A percentile compares a stretch with the other conserved stretches of the same genome.
Evolutionary conservation across 2,113 vertebrate genomes (phyloP).

Genomic region (Corvus hawaiiensis): DNA sequence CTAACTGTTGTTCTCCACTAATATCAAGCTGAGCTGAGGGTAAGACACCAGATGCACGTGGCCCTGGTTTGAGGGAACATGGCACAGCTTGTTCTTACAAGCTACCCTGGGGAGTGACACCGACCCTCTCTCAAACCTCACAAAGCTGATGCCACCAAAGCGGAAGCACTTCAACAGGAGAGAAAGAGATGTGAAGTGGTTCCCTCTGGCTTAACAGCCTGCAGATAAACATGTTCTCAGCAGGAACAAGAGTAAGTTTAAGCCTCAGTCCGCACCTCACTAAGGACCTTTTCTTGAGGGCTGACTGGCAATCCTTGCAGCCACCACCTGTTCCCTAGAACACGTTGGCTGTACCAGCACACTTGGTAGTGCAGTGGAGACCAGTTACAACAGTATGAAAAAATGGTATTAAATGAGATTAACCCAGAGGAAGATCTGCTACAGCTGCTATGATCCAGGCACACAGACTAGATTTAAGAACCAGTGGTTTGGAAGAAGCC

Average conservation of each 20-base stretch:
- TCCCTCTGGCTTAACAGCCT: neutral
- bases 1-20: neutral
- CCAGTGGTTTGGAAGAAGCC: neutral
- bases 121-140: neutral
- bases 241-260: neutral
- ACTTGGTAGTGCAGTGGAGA: neutral
- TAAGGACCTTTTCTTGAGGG: neutral
- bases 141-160: neutral
- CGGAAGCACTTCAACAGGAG: neutral
- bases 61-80: neutral
- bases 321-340: neutral
- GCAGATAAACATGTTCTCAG: neutral
- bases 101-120: neutral
- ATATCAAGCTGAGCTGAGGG: neutral
- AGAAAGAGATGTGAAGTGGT: neutral
- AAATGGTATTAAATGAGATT: neutral
- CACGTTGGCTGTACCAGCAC: rapidly evolving
- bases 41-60: neutral
- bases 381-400: neutral
- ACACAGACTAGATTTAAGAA: neutral
- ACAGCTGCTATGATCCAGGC: neutral
- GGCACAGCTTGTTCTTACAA: neutral
- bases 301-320: neutral
- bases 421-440: neutral
- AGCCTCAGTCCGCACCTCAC: neutral